These are phyloP conservation scores for Lampris megalopsis DNA, from an alignment of 2,113 vertebrate genomes.

Conservation along the genomic window DNA sequence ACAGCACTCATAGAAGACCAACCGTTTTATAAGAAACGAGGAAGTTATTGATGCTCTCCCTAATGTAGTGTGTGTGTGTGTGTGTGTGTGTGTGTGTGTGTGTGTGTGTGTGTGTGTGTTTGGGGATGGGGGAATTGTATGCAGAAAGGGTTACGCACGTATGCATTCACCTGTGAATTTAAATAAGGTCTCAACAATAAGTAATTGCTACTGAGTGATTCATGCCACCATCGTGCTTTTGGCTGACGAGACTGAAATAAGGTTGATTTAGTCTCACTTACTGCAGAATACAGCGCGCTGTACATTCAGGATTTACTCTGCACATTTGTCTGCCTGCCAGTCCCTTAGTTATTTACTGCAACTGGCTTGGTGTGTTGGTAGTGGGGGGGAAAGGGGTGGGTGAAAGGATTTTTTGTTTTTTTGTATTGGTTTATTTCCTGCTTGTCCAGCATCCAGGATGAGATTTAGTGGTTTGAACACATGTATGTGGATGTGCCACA, in stretches of 20 bases:
- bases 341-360: slow-evolving; percentile 66
- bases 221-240: slow-evolving; percentile 63
- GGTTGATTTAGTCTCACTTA: slow-evolving; percentile 72
- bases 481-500: too few species aligned
- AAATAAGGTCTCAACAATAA: slow-evolving; percentile 74
- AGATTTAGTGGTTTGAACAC: slow-evolving; percentile 49
- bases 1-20: slow-evolving; percentile 63
- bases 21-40: slow-evolving; percentile 61
- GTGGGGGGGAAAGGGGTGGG: slow-evolving; percentile 28
- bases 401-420: slow-evolving; percentile 32
- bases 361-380: slow-evolving; percentile 44
- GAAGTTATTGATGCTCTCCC: slow-evolving; percentile 78
- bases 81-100: not conserved
- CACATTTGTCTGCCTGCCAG: slow-evolving; percentile 62
- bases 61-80: slow-evolving; percentile 64
- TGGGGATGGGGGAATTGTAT: slow-evolving; percentile 12
- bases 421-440: slow-evolving; percentile 48
- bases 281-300: slow-evolving; percentile 58
- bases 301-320: slow-evolving; percentile 66
- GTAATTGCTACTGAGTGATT: slow-evolving; percentile 79
- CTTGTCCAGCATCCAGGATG: slow-evolving; percentile 31
- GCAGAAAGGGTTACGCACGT: slow-evolving; percentile 15
- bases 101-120: slow-evolving; percentile 21
- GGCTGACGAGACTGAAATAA: slow-evolving; percentile 72
- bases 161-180: slow-evolving; percentile 74